These are phyloP conservation scores for Aplysia californica DNA, from an alignment of 1,140 invertebrate species.

Conservation along the genomic window DNA sequence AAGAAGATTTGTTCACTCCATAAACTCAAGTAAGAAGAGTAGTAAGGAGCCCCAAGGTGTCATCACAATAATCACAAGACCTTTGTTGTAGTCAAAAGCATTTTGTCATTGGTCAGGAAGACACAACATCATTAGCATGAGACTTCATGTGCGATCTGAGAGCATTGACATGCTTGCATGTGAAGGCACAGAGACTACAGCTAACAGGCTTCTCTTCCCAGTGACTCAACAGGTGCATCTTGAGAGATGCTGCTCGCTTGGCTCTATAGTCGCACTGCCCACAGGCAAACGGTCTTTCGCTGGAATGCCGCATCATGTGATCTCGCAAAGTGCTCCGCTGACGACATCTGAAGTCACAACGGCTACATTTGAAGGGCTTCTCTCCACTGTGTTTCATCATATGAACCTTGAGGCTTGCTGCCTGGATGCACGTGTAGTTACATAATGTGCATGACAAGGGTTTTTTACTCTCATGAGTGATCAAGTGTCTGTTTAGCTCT, in stretches of 20 bases:
- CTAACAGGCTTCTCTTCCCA: background rate
- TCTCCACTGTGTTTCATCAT: background rate
- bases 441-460: background rate
- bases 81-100: too few relatives aligned
- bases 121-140: background rate
- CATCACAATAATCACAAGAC: too few relatives aligned
- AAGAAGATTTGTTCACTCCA: too few relatives aligned
- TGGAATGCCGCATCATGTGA: background rate
- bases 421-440: background rate
- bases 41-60: too few relatives aligned
- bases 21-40: too few relatives aligned
- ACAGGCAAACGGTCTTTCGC: background rate
- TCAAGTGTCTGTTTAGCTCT: background rate
- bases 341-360: background rate
- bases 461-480: background rate
- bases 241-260: background rate
- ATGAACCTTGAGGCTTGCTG: background rate
- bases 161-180: slow-evolving; percentile 1
- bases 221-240: background rate
- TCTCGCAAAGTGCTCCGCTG: slow-evolving; percentile 2
- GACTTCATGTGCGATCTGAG: background rate
- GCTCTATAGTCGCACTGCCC: background rate
- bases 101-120: too few relatives aligned
- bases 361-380: background rate
- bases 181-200: background rate